phyloP scores from a whole-genome alignment of 92 coral and sea anemone species.

The Muricea muricata region DNA sequence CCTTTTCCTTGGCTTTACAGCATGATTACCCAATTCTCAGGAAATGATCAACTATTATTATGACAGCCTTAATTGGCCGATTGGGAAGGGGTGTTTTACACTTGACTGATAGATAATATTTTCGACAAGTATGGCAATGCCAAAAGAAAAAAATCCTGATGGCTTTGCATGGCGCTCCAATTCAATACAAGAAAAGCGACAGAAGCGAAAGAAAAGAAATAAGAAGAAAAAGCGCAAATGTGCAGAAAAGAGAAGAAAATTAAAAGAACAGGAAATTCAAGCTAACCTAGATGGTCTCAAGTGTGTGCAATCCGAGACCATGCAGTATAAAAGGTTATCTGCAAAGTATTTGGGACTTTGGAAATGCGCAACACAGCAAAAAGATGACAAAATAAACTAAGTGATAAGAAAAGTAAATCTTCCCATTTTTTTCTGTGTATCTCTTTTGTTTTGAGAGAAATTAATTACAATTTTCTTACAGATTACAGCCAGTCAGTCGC shows the following conservation, averaged over 20 bases:
- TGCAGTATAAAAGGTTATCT: neutral
- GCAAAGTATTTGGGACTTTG: neutral
- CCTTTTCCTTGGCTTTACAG: no score
- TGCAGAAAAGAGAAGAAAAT: neutral
- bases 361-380: neutral
- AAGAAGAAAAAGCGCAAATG: neutral
- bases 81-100: neutral
- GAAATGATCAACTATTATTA: no score
- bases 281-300: no score
- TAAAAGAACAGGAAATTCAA: neutral
- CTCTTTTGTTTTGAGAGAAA: neutral
- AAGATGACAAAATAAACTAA: neutral
- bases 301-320: neutral
- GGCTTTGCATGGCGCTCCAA: neutral
- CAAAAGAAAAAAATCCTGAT: neutral
- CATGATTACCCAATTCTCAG: no score
- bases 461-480: neutral
- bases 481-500: no score
- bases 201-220: constrained; percentile 15
- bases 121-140: neutral
- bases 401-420: neutral
- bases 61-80: neutral
- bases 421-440: no score
- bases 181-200: neutral
- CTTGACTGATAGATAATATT: neutral